Base-by-base conservation (phyloP, 1,140 invertebrate genomes). In the Elymnias hypermnestra region DNA sequence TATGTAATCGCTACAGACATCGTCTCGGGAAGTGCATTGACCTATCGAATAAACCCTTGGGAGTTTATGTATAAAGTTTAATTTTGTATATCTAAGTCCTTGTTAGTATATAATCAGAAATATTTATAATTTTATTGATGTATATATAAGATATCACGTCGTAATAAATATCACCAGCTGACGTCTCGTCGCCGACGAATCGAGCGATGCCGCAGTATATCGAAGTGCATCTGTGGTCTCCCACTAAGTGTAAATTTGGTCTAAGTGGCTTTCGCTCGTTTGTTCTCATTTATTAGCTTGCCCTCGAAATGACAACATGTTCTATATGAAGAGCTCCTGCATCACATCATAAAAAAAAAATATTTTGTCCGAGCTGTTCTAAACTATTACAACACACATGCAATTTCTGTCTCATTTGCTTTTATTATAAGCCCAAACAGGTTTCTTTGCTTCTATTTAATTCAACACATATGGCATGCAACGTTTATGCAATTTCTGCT, bases 191-290 rank as follows among this genome's bases (percentile, higher is more conserved):
- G 59, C 47, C 36, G 54, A 44, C 46, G 29, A 47, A 46, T 43
- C 60, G 51, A 47, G 43, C 54, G 50, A 26, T 53, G 36, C 52
- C 50, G 59, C 53, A 56, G 59, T 50, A 45, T 3, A 25, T 29
- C 60, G 45, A 57, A 59, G 42, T 69, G 61, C 64, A 70, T 26
- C 54, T 55, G 65, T 57, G 70, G 72, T 81, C 81, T 83, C 81
- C 81, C 81, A 81, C 81, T 62, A 79, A 84, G 81, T 77, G 73
- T 84, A 81, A 83, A 84, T 81, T 83, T 70, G 74, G 72, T 83
- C 71, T 81, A 78, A 83, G 72, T 77, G 62, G 68, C 77, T 77
- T 78, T 78, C 74, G 73, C 79, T 74, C 75, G 72, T 81, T 81
- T 77, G 71, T 66, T 60, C 63, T 72, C 68, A 72, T 77, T 82